These are phyloP conservation scores for Taphrorychus bicolor DNA, from an alignment of 2,888 invertebrate species.

Conservation along the genomic window DNA sequence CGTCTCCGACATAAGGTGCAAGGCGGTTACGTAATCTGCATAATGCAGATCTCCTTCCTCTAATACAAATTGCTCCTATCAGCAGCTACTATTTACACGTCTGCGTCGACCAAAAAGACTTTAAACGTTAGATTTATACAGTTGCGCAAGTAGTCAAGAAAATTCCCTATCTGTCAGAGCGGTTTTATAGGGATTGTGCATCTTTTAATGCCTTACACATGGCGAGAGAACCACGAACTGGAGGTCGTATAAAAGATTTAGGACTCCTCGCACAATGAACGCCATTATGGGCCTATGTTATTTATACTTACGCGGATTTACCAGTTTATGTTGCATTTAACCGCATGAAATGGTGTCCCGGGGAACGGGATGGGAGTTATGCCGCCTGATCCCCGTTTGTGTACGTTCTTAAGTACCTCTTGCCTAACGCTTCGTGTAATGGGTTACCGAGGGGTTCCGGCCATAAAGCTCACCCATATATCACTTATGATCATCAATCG, in stretches of 20 bases:
- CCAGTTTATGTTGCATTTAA: background rate
- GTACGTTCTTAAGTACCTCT: background rate
- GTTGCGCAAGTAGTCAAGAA: background rate
- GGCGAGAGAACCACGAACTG: background rate
- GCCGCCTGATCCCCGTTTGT: background rate
- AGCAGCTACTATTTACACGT: background rate
- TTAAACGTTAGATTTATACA: no score
- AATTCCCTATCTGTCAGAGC: background rate
- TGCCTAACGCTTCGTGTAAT: background rate
- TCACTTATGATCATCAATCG: background rate
- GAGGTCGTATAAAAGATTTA: background rate
- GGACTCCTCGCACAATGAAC: background rate
- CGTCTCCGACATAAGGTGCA: background rate
- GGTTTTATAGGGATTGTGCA: background rate
- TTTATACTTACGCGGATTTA: background rate
- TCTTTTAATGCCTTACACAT: background rate
- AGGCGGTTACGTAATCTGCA: background rate
- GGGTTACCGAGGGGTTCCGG: background rate
- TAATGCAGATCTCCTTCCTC: background rate
- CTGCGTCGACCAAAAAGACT: no score
- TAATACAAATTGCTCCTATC: background rate
- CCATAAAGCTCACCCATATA: background rate
- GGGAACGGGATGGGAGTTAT: background rate
- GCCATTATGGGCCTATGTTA: background rate
- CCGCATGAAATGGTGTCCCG: background rate